These are phyloP conservation scores for Panonychus citri DNA, from an alignment of 1,140 invertebrate species.

Conservation along the genomic window DNA sequence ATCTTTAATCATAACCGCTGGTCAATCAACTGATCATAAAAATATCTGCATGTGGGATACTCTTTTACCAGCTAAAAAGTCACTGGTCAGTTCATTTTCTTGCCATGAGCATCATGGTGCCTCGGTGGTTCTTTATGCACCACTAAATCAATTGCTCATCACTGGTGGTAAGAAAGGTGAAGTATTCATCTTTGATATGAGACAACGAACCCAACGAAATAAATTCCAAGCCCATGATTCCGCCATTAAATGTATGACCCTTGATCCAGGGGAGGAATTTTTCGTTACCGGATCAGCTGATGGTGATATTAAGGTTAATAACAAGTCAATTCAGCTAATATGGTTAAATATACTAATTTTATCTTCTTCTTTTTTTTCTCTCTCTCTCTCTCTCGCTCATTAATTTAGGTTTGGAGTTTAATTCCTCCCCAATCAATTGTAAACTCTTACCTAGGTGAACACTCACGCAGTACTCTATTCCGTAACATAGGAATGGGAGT, in stretches of 20 bases:
- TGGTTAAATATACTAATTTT: background rate
- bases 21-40: conserved; percentile 81
- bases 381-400: too few species aligned
- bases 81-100: conserved; percentile 62
- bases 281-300: conserved; percentile 94
- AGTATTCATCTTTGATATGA: conserved; percentile 65
- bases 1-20: conserved; percentile 87
- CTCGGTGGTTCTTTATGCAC: conserved; percentile 61
- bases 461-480: conserved; percentile 64
- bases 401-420: conserved; percentile 80
- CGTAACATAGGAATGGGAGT: conserved; percentile 89
- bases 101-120: conserved; percentile 82
- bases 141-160: conserved; percentile 60
- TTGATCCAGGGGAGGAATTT: conserved; percentile 83
- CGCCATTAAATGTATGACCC: conserved; percentile 73
- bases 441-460: conserved; percentile 71
- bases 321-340: background rate
- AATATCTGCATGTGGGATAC: conserved; percentile 99
- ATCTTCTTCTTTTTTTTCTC: background rate
- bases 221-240: conserved; percentile 76
- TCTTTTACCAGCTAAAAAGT: conserved; percentile 75
- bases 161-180: conserved; percentile 89
- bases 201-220: conserved; percentile 62
- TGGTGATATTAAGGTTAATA: conserved; percentile 81
- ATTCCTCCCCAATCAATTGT: conserved; percentile 50